Base-by-base conservation (phyloP, 2,797 vertebrate genomes). In the Pitangus sulphuratus region DNA sequence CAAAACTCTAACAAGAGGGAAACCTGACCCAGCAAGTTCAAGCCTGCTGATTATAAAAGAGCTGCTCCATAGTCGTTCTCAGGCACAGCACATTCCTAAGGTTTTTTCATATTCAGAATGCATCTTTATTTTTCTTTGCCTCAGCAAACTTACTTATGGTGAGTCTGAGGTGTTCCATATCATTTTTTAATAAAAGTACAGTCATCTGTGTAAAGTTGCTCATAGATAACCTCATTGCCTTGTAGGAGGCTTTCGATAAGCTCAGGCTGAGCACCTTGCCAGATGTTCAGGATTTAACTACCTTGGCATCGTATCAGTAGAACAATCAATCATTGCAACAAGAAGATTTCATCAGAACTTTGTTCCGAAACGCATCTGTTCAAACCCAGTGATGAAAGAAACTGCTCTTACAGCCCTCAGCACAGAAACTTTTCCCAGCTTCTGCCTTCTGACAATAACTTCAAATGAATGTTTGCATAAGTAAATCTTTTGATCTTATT, bases 221-320 rank as follows among this genome's bases (percentile, higher is more conserved):
- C 65, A 42, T 21, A 71, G 15, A 78, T 37, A 71, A 92, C 25
- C 50, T 85, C 69, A 80, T 87, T 94, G 81, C 81, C 89, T 97
- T 57, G 78, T n/a, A 90, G 78, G 42, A 94, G 61, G 60, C 39
- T 94, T 78, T 64, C 81, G 60, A 26, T 61, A 85, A 71, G 8
- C 56, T 85, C 35, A 61, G 68, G 28, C n/a, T 78, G 61, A 93
- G 87, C 78, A 92, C 50, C 71, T 81, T 86, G 72, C 78, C 93
- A 94, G 89, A 89, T 94, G 87, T 75, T 85, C 39, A 66, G 84
- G 62, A 95, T 78, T 87, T 86, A 94, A 86, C 76, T 84, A 83
- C 50, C 58, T 57, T 88, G 87, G 79, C 79, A 92, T 56, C 42
- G 0, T 47, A 91, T 54, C 65, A 47, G 53, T 28, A 75, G 76